phyloP scores from a whole-genome alignment of 1,140 invertebrate genomes.

The Leucophenga varia region DNA sequence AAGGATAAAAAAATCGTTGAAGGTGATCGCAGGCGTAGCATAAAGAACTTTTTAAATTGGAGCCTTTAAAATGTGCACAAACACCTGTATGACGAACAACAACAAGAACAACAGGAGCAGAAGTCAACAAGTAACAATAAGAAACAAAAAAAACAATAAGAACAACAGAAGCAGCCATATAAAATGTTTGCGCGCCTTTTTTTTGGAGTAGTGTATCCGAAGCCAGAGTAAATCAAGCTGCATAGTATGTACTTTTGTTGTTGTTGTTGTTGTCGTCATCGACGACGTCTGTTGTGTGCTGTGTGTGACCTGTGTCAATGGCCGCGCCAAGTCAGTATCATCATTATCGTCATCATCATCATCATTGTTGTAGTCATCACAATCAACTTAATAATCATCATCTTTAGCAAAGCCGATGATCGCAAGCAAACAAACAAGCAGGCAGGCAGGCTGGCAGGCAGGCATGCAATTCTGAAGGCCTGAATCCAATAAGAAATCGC shows the following conservation, averaged over 20 bases:
- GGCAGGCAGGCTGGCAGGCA: constrained; percentile 7
- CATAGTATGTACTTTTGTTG: constrained; percentile 4
- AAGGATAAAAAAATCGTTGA: constrained; percentile 3
- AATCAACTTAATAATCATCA: too few relatives aligned
- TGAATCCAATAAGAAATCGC: too few relatives aligned
- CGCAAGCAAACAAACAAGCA: constrained; percentile 8
- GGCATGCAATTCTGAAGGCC: too few relatives aligned
- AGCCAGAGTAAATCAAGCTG: too few relatives aligned
- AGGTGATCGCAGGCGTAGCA: not conserved
- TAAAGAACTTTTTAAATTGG: not conserved
- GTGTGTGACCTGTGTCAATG: constrained; percentile 40
- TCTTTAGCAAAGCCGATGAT: too few relatives aligned
- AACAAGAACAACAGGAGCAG: constrained; percentile 9
- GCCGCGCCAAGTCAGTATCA: constrained; percentile 18
- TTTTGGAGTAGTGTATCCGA: too few relatives aligned
- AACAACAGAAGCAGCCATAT: constrained; percentile 14
- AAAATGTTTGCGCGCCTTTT: too few relatives aligned
- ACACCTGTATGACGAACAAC: constrained; percentile 22
- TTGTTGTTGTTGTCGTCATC: constrained; percentile 9
- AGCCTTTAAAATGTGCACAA: too few relatives aligned
- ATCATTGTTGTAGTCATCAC: too few relatives aligned
- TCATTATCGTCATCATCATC: not conserved
- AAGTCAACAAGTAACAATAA: constrained; percentile 2
- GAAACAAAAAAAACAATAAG: constrained; percentile 14
- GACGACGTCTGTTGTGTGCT: too few relatives aligned